Evolutionary conservation across 1,140 invertebrate species (phyloP).

Genomic region (Danaus plexippus): DNA sequence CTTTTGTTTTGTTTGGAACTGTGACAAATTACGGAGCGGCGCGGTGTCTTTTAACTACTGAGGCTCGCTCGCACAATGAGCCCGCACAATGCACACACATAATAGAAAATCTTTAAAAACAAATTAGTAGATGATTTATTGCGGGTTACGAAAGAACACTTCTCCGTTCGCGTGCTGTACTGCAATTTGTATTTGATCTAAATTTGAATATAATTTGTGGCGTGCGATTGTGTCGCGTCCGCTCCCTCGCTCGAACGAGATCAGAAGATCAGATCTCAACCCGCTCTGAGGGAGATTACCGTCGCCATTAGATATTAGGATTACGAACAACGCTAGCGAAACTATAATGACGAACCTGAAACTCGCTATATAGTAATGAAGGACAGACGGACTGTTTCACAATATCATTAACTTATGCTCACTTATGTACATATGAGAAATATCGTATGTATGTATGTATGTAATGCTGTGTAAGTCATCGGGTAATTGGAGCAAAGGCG

Average conservation of each 20-base stretch:
- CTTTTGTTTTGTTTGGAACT: conserved; percentile 44
- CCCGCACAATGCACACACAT: conserved; percentile 52
- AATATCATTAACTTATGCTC: too few relatives aligned
- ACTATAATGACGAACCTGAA: too few relatives aligned
- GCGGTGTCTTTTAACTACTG: conserved; percentile 40
- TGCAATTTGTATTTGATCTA: conserved; percentile 65
- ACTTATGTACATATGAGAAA: too few relatives aligned
- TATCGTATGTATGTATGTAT: too few relatives aligned
- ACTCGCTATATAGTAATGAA: too few relatives aligned
- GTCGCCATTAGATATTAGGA: too few relatives aligned
- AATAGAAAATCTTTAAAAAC: conserved; percentile 68
- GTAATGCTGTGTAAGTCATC: too few relatives aligned
- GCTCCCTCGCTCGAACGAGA: too few relatives aligned
- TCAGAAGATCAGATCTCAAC: too few relatives aligned
- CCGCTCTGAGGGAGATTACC: too few relatives aligned
- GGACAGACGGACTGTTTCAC: too few relatives aligned
- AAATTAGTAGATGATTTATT: conserved; percentile 71
- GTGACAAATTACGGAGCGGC: conserved; percentile 56
- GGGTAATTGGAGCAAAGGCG: conserved; percentile 15
- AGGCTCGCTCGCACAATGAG: conserved; percentile 34
- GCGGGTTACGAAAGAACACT: conserved; percentile 49
- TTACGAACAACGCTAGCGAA: too few relatives aligned
- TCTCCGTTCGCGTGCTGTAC: conserved; percentile 62
- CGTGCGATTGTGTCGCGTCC: conserved; percentile 30
- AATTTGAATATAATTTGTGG: conserved; percentile 67